Evolutionary conservation across 2,888 invertebrate species (phyloP).

Genomic region (Tricholauxania praeusta): DNA sequence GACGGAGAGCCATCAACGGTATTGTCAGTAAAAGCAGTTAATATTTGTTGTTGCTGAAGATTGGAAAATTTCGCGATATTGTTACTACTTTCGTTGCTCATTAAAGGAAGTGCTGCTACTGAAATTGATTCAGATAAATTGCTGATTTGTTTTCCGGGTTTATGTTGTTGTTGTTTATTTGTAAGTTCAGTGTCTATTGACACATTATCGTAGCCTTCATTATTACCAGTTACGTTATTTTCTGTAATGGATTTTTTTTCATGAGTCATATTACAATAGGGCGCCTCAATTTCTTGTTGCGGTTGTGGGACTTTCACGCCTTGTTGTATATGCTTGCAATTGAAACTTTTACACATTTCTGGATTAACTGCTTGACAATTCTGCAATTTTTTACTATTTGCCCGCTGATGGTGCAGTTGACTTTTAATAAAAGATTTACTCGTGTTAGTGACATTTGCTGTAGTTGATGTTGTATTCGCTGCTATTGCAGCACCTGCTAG

Average conservation of each 20-base stretch:
- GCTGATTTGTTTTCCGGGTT: not conserved
- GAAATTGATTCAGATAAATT: no score
- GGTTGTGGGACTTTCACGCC: not conserved
- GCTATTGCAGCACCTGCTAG: slow-evolving; percentile 73
- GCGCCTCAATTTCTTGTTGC: not conserved
- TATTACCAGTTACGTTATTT: not conserved
- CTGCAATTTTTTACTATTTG: not conserved
- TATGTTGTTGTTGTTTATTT: slow-evolving; percentile 2
- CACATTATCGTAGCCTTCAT: slow-evolving; percentile 5
- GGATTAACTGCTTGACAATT: not conserved
- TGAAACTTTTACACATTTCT: not conserved
- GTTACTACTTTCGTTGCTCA: no score
- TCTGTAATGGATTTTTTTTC: not conserved
- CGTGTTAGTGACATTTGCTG: slow-evolving; percentile 2
- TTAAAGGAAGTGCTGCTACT: no score
- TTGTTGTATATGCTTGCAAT: not conserved
- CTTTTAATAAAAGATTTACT: slow-evolving; percentile 12
- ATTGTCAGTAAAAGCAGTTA: no score
- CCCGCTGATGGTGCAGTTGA: slow-evolving; percentile 24
- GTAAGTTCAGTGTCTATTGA: not conserved
- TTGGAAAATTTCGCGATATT: not conserved
- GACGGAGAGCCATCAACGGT: no score
- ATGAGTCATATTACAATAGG: not conserved
- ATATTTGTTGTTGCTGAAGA: not conserved
- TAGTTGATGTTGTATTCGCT: slow-evolving; percentile 45